Evolutionary conservation across 2,888 invertebrate species (phyloP), one percentile per base, ranked within the genome.

Genomic region (Trichopria drosophilae): DNA sequence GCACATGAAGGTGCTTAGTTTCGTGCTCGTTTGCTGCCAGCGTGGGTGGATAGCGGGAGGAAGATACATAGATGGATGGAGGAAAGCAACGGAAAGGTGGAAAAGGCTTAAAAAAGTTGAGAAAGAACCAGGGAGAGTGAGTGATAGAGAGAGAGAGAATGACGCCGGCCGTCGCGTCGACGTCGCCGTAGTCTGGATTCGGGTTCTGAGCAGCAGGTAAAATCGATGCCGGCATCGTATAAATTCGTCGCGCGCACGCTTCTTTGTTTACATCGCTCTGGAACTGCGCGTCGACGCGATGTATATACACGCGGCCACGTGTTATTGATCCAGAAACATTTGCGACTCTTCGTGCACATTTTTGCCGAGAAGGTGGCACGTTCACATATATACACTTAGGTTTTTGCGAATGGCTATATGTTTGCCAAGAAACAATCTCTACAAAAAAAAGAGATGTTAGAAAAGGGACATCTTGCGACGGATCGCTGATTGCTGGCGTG

Each of bases 221-320:
- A 65, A 62, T 64, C 64, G 61, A 62, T 62, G 58, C 48, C 44
- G 59, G 53, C 46, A 51, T 58, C 60, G 59, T 55, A 60, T 58
- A 55, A 53, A 62, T 59, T 59, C 62, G 65, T 59, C 64, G 64
- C 64, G 66, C 65, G 73, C 77, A 67, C 63, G 69, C 63, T 70
- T 71, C 73, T 72, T 73, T 73, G 73, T 73, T 73, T 73, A 73
- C 72, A 72, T 71, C 69, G 62, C 46, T 60, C 49, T 45, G 58
- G 57, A 58, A 59, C 61, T 49, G 56, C 56, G 55, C 36, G 51
- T 13, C 32, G 50, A 15, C 39, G 49, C 43, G 50, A 35, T 22
- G 41, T 47, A 15, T 16, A 57, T 54, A 54, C 51, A 60, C 55
- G 60, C 54, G 54, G 59, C 54, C 63, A 63, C 63, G 61, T 63